Evolutionary conservation across 2,888 invertebrate genomes (phyloP).

Genomic region (Torymus tubicola): DNA sequence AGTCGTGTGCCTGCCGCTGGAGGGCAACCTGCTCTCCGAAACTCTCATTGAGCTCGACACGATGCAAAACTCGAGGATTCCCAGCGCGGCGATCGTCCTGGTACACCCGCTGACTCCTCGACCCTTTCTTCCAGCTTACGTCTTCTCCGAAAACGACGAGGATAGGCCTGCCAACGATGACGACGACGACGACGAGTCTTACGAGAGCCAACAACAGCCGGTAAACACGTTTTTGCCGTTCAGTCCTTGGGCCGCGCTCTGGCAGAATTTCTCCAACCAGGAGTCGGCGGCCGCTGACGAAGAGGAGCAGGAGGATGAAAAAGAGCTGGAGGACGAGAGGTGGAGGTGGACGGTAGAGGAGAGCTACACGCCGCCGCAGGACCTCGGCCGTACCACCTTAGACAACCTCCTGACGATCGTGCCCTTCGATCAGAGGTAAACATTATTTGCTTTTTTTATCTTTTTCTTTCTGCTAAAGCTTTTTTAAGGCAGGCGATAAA

Average conservation of each 20-base stretch:
- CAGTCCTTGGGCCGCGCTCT: too few relatives aligned
- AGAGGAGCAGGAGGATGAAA: slow-evolving; percentile 13
- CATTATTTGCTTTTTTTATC: background rate
- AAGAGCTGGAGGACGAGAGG: slow-evolving; percentile 17
- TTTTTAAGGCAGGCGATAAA: too few relatives aligned
- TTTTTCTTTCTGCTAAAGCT: background rate
- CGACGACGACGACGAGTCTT: slow-evolving; percentile 29
- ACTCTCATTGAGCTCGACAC: slow-evolving; percentile 74
- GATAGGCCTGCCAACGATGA: background rate
- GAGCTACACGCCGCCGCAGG: slow-evolving; percentile 61
- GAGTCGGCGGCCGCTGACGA: slow-evolving; percentile 46
- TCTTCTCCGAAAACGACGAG: background rate
- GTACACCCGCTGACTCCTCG: slow-evolving; percentile 63
- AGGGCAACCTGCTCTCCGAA: slow-evolving; percentile 67
- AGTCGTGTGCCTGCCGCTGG: slow-evolving; percentile 78
- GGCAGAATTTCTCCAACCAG: background rate
- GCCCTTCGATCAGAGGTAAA: slow-evolving; percentile 72
- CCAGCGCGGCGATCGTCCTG: slow-evolving; percentile 76
- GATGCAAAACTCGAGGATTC: slow-evolving; percentile 74
- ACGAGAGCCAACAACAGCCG: too few relatives aligned
- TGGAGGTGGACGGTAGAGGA: background rate
- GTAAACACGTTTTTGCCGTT: too few relatives aligned
- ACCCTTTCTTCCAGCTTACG: slow-evolving; percentile 30
- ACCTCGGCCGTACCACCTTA: slow-evolving; percentile 64
- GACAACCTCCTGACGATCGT: slow-evolving; percentile 70